phyloP scores from a whole-genome alignment of 2,113 vertebrate species.

The Gallinago paraguaiae region DNA sequence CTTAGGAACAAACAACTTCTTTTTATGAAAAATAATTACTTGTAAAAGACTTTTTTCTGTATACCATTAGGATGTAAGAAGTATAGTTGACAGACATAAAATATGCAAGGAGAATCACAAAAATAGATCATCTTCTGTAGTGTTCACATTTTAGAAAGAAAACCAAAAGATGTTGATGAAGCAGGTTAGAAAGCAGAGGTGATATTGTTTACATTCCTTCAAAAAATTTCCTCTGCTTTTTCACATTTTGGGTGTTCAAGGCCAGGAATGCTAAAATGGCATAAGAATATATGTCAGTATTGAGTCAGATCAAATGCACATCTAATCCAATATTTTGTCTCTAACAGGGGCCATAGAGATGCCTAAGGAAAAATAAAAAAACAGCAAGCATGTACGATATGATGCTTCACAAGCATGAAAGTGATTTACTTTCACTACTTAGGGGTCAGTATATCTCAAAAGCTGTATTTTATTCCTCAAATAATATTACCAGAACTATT shows the following conservation, averaged over 20 bases:
- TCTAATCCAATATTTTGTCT: not conserved
- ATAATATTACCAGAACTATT: not conserved
- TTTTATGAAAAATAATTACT: not conserved
- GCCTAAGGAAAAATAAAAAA: not conserved
- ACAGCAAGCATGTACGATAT: accelerated
- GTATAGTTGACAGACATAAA: not conserved
- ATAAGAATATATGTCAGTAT: not conserved
- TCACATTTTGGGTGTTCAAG: not conserved
- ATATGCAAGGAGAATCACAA: not conserved
- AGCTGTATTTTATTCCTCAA: accelerated
- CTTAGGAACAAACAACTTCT: not conserved
- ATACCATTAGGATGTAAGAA: not conserved
- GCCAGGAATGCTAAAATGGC: not conserved
- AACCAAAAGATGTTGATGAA: not conserved
- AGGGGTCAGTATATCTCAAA: not conserved
- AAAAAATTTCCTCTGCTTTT: not conserved
- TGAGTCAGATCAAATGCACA: not conserved
- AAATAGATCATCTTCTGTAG: not conserved
- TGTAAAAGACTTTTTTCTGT: not conserved
- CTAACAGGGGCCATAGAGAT: not conserved
- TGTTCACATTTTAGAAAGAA: not conserved
- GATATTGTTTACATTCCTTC: not conserved
- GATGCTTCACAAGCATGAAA: not conserved
- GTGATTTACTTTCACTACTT: not conserved
- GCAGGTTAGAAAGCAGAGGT: not conserved